Conservation (phyloP, 2,797 vertebrate genomes). For the Clarias laeviceps region DNA sequence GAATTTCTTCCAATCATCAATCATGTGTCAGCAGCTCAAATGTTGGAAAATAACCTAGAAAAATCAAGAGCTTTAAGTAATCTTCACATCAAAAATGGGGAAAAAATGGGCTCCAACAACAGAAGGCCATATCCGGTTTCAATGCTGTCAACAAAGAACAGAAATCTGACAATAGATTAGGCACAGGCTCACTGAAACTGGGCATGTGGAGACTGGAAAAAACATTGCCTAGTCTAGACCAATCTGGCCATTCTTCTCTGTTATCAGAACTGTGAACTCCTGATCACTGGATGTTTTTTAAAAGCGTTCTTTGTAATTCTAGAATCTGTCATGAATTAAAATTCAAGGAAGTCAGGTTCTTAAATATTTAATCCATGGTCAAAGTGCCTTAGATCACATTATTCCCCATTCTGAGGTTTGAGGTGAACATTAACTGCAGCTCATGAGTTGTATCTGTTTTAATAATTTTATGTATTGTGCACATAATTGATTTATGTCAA, state of each 20-base stretch:
- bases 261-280: not conserved
- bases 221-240: not conserved
- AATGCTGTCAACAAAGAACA: not conserved
- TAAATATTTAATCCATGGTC: slow-evolving; percentile 6
- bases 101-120: not conserved
- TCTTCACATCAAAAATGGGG: not conserved
- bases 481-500: not conserved
- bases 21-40: not conserved
- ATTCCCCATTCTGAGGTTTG: not conserved
- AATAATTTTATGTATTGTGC: no score
- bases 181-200: not conserved
- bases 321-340: not conserved
- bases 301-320: not conserved
- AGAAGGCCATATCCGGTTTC: not conserved
- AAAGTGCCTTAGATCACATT: not conserved
- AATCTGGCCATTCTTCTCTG: not conserved
- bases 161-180: not conserved
- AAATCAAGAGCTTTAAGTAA: not conserved
- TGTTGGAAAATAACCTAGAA: not conserved
- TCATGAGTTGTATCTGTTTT: not conserved
- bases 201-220: not conserved
- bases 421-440: not conserved
- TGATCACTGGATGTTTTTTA: not conserved
- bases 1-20: not conserved
- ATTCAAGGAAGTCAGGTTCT: not conserved